Evolutionary conservation across 23 tunicate species (phyloP).

Genomic region (Trididemnum nubilum): DNA sequence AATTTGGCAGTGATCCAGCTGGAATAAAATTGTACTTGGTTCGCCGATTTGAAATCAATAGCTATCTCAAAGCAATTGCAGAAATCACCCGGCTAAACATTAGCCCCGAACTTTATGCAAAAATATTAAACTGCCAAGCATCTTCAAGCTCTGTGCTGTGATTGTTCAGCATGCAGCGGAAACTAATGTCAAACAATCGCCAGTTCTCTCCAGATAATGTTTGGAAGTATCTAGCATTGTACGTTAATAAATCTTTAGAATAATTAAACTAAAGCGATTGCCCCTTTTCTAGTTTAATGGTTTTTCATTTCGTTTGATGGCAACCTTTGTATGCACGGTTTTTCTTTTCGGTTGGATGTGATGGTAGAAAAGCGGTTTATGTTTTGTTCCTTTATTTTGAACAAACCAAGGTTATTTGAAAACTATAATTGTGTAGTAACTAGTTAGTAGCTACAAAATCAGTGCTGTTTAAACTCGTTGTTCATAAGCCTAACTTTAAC

Average conservation of each 20-base stretch:
- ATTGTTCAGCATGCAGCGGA: constrained; percentile 22
- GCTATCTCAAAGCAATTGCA: constrained; percentile 23
- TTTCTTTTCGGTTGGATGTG: no score
- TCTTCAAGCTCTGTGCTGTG: constrained; percentile 24
- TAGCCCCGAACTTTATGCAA: constrained; percentile 33
- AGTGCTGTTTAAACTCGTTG: no score
- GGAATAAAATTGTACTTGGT: constrained; percentile 17
- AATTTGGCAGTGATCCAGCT: constrained; percentile 27
- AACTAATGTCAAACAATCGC: constrained; percentile 17
- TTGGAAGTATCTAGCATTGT: not conserved
- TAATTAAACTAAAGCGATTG: no score
- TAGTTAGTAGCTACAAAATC: no score
- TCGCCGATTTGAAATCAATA: constrained; percentile 1
- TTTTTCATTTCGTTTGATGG: no score
- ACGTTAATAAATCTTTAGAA: not conserved
- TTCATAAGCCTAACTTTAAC: no score
- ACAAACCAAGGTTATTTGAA: no score
- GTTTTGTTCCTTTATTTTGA: no score
- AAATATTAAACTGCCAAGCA: constrained; percentile 35
- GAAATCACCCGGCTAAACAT: constrained; percentile 29
- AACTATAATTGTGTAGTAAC: no score
- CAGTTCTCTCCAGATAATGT: not conserved
- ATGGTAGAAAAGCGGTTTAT: no score
- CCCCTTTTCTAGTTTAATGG: no score
- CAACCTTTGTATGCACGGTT: no score